phyloP scores from a whole-genome alignment of 1,140 invertebrate genomes.

The Samia ricini region DNA sequence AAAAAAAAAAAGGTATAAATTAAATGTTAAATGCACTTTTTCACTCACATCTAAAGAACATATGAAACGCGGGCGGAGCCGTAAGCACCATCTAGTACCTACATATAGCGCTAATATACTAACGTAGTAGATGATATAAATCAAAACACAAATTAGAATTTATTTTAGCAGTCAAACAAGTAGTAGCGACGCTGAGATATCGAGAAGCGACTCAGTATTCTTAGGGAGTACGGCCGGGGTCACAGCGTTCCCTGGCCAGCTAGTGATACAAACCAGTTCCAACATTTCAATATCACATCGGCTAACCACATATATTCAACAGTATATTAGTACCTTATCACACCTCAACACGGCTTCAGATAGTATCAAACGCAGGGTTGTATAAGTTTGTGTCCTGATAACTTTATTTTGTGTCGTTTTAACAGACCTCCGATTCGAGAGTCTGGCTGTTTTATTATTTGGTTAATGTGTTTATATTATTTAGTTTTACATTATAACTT shows the following conservation, averaged over 20 bases:
- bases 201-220: conserved; percentile 62
- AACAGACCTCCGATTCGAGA: neutral
- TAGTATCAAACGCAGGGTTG: conserved; percentile 12
- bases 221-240: conserved; percentile 52
- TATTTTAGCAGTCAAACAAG: neutral
- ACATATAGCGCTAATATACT: too few relatives aligned
- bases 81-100: too few relatives aligned
- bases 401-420: neutral
- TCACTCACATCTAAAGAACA: too few relatives aligned
- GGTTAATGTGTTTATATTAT: neutral
- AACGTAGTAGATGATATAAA: too few relatives aligned
- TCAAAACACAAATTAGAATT: neutral
- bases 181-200: conserved; percentile 38
- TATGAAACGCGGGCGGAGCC: too few relatives aligned
- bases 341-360: conserved; percentile 28
- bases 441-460: neutral
- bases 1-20: too few relatives aligned
- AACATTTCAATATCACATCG: conserved; percentile 73
- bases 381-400: neutral
- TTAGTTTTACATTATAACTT: neutral
- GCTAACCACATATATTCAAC: conserved; percentile 55
- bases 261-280: conserved; percentile 65
- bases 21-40: too few relatives aligned
- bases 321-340: conserved; percentile 58
- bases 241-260: conserved; percentile 54